Evolutionary conservation across 2,888 invertebrate species (phyloP), one percentile per base, ranked within the genome.

Genomic region (Volucella bombylans): DNA sequence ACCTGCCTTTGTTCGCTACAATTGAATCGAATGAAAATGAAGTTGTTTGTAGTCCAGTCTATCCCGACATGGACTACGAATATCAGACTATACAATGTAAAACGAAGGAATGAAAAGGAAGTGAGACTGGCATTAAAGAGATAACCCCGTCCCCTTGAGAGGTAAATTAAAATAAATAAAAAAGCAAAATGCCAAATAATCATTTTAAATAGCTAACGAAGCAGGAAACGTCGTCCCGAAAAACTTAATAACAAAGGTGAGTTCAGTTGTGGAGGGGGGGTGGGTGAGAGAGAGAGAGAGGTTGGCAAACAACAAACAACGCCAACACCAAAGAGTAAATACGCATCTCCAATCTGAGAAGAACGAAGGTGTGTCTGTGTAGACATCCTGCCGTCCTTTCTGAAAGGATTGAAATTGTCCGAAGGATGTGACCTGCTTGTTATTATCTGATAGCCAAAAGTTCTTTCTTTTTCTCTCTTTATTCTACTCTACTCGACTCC

Each of bases 351-450:
- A 4, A 31, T 31, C 31, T 31, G 4, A 4, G 6, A 31, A 31
- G 6, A 6, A 31, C 18, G 11, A 45, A 4, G 52, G 38, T 62
- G 15, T 50, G 59, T 45, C 12, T 8, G 15, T 50, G 4, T 45
- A 23, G 39, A 11, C 18, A 38, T 50, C 59, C 23, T 59, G 55
- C 43, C 4, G 39, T 47, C 55, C 39, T 43, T 47, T 62, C 54
- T 68, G 43, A 69, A 78, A 71, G 78, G 57, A 69, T 69, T 78
- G 45, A 43, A 77, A 55, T 55, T 59, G 61, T 18, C 45, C 55
- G 38, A 71, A 43, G 69, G 68, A 77, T 54, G 68, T 69, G 69
- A 62, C 77, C 55, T 64, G 77, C 71, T 78, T 64, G 78, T 78
- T 71, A 69, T 69, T 64, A 57, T 64, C 78, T 71, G 57, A 78